A percentile compares a stretch with the other conserved stretches of the same genome.
Conservation (phyloP, 1,140 invertebrate genomes). For the Camponotus floridanus region DNA sequence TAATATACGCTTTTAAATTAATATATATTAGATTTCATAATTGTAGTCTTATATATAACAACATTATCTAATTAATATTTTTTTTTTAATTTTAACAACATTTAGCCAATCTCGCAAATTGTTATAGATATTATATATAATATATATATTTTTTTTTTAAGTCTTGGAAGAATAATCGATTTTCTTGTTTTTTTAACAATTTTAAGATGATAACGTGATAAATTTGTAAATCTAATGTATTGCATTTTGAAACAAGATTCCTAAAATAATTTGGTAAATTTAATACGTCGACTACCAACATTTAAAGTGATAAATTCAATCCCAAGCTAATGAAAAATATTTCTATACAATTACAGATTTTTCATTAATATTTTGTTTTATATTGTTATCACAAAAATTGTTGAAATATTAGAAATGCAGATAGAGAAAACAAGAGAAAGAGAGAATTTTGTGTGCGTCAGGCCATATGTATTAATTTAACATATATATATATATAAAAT, state of each 20-base stretch:
- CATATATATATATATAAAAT: no score
- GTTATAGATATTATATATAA: not conserved
- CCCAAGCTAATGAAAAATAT: not conserved
- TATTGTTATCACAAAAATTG: not conserved
- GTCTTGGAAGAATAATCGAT: not conserved
- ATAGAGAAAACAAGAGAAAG: no score
- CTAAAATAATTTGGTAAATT: not conserved
- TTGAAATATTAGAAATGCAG: not conserved
- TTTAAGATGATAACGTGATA: not conserved
- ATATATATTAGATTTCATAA: not conserved
- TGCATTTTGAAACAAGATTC: no score
- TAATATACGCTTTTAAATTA: not conserved
- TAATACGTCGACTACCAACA: not conserved
- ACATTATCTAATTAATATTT: not conserved
- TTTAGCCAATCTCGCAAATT: not conserved
- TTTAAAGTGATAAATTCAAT: not conserved
- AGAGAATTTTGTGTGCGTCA: no score
- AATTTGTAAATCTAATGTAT: no score
- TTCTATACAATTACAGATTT: not conserved
- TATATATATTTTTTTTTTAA: not conserved
- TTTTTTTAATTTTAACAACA: not conserved
- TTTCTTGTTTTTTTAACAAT: not conserved
- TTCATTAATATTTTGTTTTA: not conserved
- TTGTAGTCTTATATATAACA: not conserved
- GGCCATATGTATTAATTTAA: no score